A percentile compares a stretch with the other conserved stretches of the same genome.
These are phyloP conservation scores for Chaetops frenatus DNA, from an alignment of 2,113 vertebrate genomes.

Conservation along the genomic window DNA sequence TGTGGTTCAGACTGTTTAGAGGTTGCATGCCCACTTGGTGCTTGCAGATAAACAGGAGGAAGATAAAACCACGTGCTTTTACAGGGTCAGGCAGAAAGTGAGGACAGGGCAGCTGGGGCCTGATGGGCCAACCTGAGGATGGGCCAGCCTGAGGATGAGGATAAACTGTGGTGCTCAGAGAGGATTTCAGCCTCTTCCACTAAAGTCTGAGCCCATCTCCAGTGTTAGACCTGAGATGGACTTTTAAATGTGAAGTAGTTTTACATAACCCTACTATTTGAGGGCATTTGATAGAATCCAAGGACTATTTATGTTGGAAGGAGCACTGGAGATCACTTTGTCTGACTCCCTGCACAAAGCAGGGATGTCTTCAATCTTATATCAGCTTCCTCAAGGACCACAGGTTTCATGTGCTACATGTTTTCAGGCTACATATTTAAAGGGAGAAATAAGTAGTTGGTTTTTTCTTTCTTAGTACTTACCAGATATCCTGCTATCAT, in stretches of 20 bases:
- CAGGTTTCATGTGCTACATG: background rate
- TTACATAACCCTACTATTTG: background rate
- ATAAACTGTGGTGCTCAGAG: background rate
- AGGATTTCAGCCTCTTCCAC: background rate
- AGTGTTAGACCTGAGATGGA: background rate
- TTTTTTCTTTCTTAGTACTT: background rate
- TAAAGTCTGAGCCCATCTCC: background rate
- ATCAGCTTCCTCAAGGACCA: background rate
- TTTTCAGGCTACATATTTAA: background rate
- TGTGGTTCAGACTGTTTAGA: background rate
- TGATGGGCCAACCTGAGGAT: background rate
- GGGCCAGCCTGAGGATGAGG: background rate
- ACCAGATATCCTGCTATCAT: background rate
- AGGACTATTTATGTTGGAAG: background rate
- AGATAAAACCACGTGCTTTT: fast-evolving
- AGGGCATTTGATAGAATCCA: background rate
- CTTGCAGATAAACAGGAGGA: background rate
- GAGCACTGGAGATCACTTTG: background rate
- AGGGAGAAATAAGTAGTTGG: background rate
- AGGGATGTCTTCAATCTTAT: background rate
- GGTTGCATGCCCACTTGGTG: background rate
- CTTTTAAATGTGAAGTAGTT: background rate
- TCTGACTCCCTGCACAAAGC: background rate
- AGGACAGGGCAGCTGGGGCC: background rate
- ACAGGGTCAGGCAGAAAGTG: background rate